These are phyloP conservation scores for Oreochromis grahami DNA, from an alignment of 2,797 vertebrate species.

Conservation along the genomic window DNA sequence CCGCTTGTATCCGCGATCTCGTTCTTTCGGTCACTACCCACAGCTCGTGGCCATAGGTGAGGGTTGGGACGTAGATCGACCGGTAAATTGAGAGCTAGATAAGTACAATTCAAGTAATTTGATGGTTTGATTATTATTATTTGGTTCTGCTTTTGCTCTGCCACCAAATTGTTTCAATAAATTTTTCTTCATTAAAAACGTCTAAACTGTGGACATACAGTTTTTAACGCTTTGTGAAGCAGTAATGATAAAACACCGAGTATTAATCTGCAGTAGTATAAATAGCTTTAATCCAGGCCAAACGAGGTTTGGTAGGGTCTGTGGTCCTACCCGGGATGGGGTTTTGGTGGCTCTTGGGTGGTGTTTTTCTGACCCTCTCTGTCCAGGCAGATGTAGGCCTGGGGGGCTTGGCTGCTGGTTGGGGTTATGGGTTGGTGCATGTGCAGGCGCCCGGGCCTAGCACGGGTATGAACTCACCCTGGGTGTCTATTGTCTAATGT, in stretches of 20 bases:
- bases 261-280: neutral
- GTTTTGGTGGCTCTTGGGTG: neutral
- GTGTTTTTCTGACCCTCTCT: neutral
- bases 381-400: neutral
- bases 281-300: neutral
- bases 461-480: neutral
- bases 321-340: neutral
- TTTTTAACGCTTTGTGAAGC: neutral
- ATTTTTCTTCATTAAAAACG: neutral
- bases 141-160: neutral
- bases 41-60: too few species aligned
- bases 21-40: too few species aligned
- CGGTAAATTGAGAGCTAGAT: too few species aligned
- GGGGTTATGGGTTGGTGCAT: neutral
- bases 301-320: neutral
- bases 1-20: too few species aligned
- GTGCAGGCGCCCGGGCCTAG: rapidly evolving
- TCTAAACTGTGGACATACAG: neutral
- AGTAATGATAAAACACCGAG: neutral
- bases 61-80: too few species aligned
- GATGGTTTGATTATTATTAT: neutral
- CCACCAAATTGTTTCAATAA: neutral
- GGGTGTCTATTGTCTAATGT: neutral
- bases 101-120: neutral
- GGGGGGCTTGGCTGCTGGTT: neutral